Evolutionary conservation across 2,888 invertebrate genomes (phyloP), one percentile per base, ranked within the genome.

Genomic region (Thelaira solivaga): DNA sequence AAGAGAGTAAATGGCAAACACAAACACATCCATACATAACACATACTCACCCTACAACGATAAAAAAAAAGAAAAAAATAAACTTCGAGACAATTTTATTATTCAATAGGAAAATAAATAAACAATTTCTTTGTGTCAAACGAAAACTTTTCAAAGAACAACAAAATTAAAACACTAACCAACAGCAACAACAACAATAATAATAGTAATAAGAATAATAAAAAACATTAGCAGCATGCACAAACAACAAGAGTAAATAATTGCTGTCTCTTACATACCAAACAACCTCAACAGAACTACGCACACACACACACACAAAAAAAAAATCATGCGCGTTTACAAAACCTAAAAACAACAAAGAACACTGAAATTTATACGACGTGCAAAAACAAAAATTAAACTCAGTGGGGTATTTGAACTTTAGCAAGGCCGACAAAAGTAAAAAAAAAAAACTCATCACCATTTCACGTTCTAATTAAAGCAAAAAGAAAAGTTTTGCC

Each of bases 381-480:
- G 41, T 11, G 22, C 20, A 57, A 49, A 29, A 59, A 53, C 24
- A 39, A 10, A 20, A 57, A 53, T 51, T 22, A 61, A 26, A 67
- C 26, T 67, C 74, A 67, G 67, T 68, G 78, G 65, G 78, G 78
- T 71, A 65, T 71, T 71, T 78, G 78, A 78, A 78, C 78, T 71
- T 69, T 74, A 71, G 78, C 78, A 78, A 78, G 78, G 78, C 78
- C 78, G 69, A 74, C 53, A 31, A 53, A 20, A 43, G 10, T 2
- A n/a, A 4, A 39, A n/a, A 34, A 49, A 29, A 53, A 53, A 26
- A 7, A 53, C 24, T 41, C 53, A 62, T 64, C 72, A 62, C 39
- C 74, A 74, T 78, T 74, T 78, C 74, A 78, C 69, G 69, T 74
- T 78, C 74, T 71, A 78, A 78, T 78, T 78, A 65, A 74, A 78